A percentile compares a stretch with the other conserved stretches of the same genome.
Evolutionary conservation across 1,140 invertebrate species (phyloP).

Genomic region (Anoplolepis gracilipes): DNA sequence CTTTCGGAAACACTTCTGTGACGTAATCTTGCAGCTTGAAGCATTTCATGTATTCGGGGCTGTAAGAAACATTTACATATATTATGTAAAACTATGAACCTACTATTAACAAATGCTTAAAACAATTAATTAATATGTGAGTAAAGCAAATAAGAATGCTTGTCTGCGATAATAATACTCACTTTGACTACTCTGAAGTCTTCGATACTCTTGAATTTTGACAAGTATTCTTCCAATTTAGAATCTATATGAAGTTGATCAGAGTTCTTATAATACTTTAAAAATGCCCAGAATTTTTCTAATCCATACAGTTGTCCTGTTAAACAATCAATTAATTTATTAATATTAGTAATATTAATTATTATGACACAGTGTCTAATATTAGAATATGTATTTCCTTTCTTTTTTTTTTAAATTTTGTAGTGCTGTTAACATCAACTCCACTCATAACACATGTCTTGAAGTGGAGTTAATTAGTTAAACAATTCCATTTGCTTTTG

Average conservation of each 20-base stretch:
- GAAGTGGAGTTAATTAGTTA: constrained; percentile 47
- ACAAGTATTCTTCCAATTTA: constrained; percentile 92
- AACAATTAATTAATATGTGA: not conserved
- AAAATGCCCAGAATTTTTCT: constrained; percentile 99
- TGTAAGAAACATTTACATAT: constrained; percentile 68
- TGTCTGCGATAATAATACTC: constrained; percentile 44
- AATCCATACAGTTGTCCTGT: constrained; percentile 98
- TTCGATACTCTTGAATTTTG: constrained; percentile 97
- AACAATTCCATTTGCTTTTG: constrained; percentile 66
- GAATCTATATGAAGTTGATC: constrained; percentile 92
- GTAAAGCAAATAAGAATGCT: not conserved
- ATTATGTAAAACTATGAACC: not conserved
- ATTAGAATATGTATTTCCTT: not conserved
- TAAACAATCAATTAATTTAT: constrained; percentile 11
- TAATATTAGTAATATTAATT: not conserved
- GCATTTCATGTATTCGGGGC: constrained; percentile 87
- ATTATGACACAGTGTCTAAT: not conserved
- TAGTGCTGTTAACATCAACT: constrained; percentile 42
- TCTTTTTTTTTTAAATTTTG: not conserved
- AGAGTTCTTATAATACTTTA: constrained; percentile 96
- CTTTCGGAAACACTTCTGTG: constrained; percentile 88
- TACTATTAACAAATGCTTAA: constrained; percentile 5
- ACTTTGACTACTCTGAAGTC: constrained; percentile 95
- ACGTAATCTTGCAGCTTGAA: constrained; percentile 85
- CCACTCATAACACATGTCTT: constrained; percentile 44